phyloP scores from a whole-genome alignment of 2,113 vertebrate genomes.

The Lepidothrix coronata region DNA sequence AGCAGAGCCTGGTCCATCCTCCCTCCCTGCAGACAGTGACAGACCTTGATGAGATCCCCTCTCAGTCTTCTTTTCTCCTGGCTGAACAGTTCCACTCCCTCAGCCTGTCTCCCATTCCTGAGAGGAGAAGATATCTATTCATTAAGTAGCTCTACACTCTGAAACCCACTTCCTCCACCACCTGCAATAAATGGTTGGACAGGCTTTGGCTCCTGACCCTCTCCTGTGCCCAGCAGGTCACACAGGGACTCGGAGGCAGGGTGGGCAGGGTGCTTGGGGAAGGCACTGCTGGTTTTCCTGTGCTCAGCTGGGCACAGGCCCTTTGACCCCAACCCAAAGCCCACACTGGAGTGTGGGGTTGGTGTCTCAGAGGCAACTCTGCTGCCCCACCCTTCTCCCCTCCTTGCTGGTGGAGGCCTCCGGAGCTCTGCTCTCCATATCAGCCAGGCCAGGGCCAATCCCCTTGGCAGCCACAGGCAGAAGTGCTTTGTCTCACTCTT shows the following conservation, averaged over 20 bases:
- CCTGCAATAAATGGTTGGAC: no score
- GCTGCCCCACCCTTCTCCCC: no score
- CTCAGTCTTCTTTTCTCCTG: neutral
- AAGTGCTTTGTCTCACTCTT: neutral
- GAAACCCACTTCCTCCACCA: no score
- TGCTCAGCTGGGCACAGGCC: no score
- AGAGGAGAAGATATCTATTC: neutral
- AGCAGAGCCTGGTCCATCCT: no score
- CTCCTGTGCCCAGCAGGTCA: no score
- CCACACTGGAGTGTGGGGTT: accelerated
- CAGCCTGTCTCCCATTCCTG: neutral
- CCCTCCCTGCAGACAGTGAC: neutral
- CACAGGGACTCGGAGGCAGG: no score
- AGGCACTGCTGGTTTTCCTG: no score
- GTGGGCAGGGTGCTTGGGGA: no score
- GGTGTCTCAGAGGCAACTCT: no score
- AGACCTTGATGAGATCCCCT: neutral
- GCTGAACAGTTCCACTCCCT: neutral
- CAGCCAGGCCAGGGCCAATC: neutral
- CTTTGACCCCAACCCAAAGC: no score
- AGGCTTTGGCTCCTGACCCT: no score
- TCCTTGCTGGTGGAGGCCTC: neutral
- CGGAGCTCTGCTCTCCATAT: neutral
- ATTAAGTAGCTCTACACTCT: neutral
- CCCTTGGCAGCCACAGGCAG: neutral